Base-by-base conservation (phyloP, 2,888 invertebrate genomes). In the Habroteleia sp. region DNA sequence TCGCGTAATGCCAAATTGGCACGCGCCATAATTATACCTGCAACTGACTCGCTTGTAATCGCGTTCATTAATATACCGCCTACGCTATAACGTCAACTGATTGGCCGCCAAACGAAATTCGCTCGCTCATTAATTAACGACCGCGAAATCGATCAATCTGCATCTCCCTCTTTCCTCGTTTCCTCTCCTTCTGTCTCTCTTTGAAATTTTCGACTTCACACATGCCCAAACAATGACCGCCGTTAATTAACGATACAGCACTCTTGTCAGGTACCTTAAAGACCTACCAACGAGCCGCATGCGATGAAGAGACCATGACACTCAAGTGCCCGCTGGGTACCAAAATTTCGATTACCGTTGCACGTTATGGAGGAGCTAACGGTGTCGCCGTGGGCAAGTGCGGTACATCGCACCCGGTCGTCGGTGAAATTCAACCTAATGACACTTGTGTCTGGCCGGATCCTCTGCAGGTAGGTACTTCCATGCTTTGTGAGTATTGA, bases 301-400 rank as follows among this genome's bases (percentile, higher is more conserved):
- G 98, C 89, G 97, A 97, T 90, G 95, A 96, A 76, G 95, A 97
- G 85, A 92, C 93, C 87, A 93, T 98, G 87, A 93, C 93, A 44
- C 91, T 98, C 75, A 93, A 94, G 85, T 98, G 98, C 89, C 97
- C 98, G 17, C 91, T 94, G 41, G 96, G 96, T 52, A 98, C 98
- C 27, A 95, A 96, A 82, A 97, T 98, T 86, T 94, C 94, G 82
- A 95, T 97, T 80, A 95, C 96, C 86, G 91, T 96, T 81, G 97
- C 97, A n/a, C 95, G 95, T 86, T 97, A 96, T 84, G 97, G 96
- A 7, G 93, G 91, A 90, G 80, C 89, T 89, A 81, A 90, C 89
- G 65, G 90, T 89, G 83, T 91, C 89, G 83, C 90, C 88, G 80
- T 89, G 89, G 10, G 91, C 89, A 37, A 91, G 89, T 66, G 91